Evolutionary conservation across 2,888 invertebrate species (phyloP).

Genomic region (Anorthoa munda): DNA sequence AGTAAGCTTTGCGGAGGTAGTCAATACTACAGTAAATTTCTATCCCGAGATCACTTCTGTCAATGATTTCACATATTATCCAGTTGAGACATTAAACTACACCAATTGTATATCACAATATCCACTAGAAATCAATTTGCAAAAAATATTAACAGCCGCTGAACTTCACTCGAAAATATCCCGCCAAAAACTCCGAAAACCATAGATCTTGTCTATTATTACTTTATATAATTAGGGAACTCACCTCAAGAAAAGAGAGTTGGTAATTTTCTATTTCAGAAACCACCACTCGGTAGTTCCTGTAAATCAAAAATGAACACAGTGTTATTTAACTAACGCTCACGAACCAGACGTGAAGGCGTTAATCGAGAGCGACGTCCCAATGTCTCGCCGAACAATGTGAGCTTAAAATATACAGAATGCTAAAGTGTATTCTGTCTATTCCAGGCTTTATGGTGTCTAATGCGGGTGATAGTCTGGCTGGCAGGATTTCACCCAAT

Average conservation of each 20-base stretch:
- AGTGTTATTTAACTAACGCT: neutral
- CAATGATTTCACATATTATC: no score
- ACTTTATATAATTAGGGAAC: no score
- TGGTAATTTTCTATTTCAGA: neutral
- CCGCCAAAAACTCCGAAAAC: no score
- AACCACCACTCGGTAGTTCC: neutral
- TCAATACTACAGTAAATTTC: no score
- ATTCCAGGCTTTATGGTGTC: slow-evolving; percentile 3
- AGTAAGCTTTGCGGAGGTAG: no score
- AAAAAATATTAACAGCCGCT: no score
- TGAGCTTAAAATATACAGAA: slow-evolving; percentile 33
- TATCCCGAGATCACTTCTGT: no score
- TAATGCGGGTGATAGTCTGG: neutral
- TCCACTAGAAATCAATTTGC: no score
- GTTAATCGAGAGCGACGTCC: slow-evolving; percentile 24
- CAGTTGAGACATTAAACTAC: no score
- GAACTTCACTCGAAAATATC: no score
- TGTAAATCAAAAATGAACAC: slow-evolving; percentile 8
- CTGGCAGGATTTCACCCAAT: slow-evolving; percentile 3
- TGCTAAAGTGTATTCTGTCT: slow-evolving; percentile 5
- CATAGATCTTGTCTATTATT: no score
- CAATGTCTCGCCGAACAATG: slow-evolving; percentile 14
- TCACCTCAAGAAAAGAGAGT: neutral
- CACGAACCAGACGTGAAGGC: neutral
- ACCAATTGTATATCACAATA: no score